These are phyloP conservation scores for Philotrypesis tridentata DNA, from an alignment of 1,140 invertebrate genomes.

Conservation along the genomic window DNA sequence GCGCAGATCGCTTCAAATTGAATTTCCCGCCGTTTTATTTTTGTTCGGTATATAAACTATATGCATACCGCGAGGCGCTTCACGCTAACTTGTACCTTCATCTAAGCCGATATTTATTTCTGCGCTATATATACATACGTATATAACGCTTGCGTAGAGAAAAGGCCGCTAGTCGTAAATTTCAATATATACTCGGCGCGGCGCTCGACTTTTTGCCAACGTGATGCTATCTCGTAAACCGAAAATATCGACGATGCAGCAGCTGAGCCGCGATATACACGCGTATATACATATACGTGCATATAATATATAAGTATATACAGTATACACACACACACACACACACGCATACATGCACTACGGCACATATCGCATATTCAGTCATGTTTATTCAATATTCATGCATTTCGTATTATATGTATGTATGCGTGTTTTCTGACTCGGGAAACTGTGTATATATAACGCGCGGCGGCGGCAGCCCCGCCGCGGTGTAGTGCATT, in stretches of 20 bases:
- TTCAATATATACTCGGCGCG: neutral
- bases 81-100: neutral
- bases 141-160: neutral
- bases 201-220: neutral
- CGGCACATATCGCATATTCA: neutral
- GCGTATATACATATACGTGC: too few species aligned
- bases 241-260: constrained; percentile 1
- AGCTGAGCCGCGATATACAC: too few species aligned
- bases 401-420: constrained; percentile 9
- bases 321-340: too few species aligned
- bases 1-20: neutral
- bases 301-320: too few species aligned
- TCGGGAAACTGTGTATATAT: too few species aligned
- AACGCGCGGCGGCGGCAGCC: too few species aligned
- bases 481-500: neutral
- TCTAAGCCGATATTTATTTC: neutral
- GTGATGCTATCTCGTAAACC: constrained; percentile 1
- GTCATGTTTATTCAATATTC: constrained; percentile 15
- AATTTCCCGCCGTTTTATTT: neutral
- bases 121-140: neutral
- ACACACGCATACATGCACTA: too few species aligned
- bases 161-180: neutral
- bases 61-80: too few species aligned
- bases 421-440: neutral
- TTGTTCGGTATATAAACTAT: too few species aligned